A percentile compares a stretch with the other conserved stretches of the same genome.
Evolutionary conservation across 2,113 vertebrate genomes (phyloP).

Genomic region (Trogon melanurus): DNA sequence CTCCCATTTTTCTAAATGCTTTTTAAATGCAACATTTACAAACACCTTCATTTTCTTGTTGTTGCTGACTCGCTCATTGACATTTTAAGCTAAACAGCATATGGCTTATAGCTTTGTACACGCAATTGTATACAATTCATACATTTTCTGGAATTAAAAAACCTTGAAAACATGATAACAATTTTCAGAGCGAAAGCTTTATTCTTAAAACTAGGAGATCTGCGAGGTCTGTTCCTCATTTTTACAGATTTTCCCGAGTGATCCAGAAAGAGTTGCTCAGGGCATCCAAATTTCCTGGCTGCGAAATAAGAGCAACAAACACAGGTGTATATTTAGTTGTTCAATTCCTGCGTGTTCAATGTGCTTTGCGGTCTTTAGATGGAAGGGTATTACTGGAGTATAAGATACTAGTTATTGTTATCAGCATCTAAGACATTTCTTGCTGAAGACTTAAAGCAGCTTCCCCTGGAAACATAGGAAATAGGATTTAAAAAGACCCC

Average conservation of each 20-base stretch:
- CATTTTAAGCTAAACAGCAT: conserved; percentile 66
- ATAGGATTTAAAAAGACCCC: conserved; percentile 44
- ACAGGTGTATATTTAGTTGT: conserved; percentile 26
- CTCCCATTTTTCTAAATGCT: conserved; percentile 45
- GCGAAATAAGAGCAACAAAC: neutral
- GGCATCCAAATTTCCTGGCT: conserved; percentile 8
- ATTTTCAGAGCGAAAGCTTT: conserved; percentile 37
- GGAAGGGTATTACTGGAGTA: neutral
- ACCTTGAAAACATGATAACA: conserved; percentile 5
- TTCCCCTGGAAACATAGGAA: conserved; percentile 30
- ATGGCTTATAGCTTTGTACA: conserved; percentile 55
- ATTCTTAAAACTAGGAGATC: neutral
- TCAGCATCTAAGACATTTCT: conserved; percentile 27
- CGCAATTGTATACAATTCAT: conserved; percentile 38
- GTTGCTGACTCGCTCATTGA: conserved; percentile 46
- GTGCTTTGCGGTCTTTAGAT: neutral
- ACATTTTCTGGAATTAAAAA: conserved; percentile 43
- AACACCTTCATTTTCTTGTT: conserved; percentile 62
- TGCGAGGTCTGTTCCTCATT: conserved; percentile 6
- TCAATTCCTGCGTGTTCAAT: neutral
- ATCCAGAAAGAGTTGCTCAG: neutral
- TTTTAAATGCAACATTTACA: conserved; percentile 63
- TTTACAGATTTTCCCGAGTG: neutral
- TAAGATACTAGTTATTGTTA: conserved; percentile 54
- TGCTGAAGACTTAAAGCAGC: conserved; percentile 25